Conservation (phyloP, 2,888 invertebrate genomes). For the Drosophila differens region DNA sequence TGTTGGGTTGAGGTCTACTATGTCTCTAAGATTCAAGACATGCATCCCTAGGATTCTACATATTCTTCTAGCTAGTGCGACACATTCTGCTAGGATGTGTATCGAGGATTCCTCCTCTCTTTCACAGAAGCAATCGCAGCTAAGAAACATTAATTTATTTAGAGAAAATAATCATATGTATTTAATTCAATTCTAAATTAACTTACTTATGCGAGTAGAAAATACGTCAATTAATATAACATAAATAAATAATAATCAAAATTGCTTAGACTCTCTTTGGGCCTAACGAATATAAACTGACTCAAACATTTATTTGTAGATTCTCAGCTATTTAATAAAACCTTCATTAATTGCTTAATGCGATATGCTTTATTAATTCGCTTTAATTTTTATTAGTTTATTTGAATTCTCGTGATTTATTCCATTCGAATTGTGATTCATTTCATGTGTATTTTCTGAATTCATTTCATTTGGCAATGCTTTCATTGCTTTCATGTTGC, state of each 20-base stretch:
- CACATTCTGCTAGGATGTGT: too few species aligned
- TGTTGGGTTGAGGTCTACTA: too few species aligned
- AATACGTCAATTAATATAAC: background rate
- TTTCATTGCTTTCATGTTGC: slow-evolving; percentile 10
- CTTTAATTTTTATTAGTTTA: background rate
- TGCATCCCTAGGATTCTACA: too few species aligned
- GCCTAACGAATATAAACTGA: background rate
- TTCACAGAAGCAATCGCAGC: background rate
- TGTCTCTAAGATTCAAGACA: too few species aligned
- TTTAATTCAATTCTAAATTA: background rate
- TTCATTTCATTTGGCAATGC: background rate
- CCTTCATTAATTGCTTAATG: background rate
- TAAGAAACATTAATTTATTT: background rate
- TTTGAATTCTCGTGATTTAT: background rate
- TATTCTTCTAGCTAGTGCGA: too few species aligned
- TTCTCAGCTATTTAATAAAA: background rate
- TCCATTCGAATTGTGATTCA: background rate
- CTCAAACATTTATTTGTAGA: background rate
- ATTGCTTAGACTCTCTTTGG: background rate
- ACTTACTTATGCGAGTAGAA: background rate
- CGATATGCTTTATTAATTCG: background rate
- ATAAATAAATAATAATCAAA: background rate
- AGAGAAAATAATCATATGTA: background rate
- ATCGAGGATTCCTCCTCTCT: too few species aligned
- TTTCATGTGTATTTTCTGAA: background rate